Conservation (phyloP, 2,888 invertebrate species). For the Apamea monoglypha region DNA sequence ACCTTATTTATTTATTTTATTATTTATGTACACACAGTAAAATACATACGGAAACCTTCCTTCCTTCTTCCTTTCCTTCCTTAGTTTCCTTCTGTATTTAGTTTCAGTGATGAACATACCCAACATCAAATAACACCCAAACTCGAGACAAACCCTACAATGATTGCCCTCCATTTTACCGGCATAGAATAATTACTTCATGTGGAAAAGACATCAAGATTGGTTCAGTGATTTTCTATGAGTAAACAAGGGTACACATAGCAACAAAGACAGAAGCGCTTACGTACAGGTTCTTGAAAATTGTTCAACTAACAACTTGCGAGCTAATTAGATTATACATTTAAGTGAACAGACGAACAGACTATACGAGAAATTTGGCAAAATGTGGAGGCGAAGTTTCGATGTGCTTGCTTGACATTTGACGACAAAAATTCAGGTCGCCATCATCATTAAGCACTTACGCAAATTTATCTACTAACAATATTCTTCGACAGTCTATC, state of each 20-base stretch:
- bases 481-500: background rate
- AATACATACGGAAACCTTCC: too few relatives aligned
- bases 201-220: constrained; percentile 61
- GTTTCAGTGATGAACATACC: constrained; percentile 8
- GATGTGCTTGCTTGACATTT: constrained; percentile 17
- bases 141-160: constrained; percentile 25
- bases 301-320: constrained; percentile 54
- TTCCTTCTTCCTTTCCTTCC: too few relatives aligned
- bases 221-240: constrained; percentile 63
- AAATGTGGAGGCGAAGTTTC: constrained; percentile 29
- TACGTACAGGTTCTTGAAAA: constrained; percentile 58
- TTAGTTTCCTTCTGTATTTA: constrained; percentile 13
- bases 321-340: constrained; percentile 58
- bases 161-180: constrained; percentile 38
- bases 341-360: constrained; percentile 54
- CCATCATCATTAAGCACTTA: background rate
- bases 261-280: constrained; percentile 54
- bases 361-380: constrained; percentile 29
- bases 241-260: constrained; percentile 54
- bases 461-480: background rate
- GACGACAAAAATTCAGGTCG: constrained; percentile 8
- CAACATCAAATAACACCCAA: constrained; percentile 41
- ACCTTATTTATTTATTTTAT: too few relatives aligned
- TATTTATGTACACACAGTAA: too few relatives aligned
- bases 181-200: constrained; percentile 49